Evolutionary conservation across 1,140 invertebrate genomes (phyloP), one percentile per base, ranked within the genome.

Genomic region (Diorhabda sublineata): DNA sequence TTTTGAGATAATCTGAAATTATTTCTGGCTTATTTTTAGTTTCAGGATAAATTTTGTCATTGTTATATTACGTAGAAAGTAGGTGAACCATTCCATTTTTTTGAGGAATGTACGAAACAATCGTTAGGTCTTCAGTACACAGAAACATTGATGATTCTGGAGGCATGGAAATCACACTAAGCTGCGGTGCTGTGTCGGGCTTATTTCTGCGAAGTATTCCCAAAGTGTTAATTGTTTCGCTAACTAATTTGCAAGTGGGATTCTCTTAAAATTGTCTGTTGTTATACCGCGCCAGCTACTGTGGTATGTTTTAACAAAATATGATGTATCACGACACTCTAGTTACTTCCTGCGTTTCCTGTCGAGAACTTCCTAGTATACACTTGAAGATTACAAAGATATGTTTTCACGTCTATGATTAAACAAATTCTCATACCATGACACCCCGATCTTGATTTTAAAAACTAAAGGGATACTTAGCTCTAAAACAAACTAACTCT

Each of bases 201-300:
- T 75, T 68, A 26, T 77, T 77, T 64, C 71, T 70, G 2, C 82
- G 80, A 81, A 63, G 57, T 47, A 75, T 77, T 45, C 74, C 77
- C 67, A 77, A 58, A 61, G 73, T 47, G 58, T 76, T 77, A 57
- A 76, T 56, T 61, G 26, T 26, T 26, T 1, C 26, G 26, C 26
- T 26, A 80, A 69, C 64, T 66, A 69, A 57, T 75, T 41, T 44
- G 67, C 73, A 8, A 77, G 61, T 69, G 64, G 66, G 45, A 73
- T 41, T 66, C 58, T 69, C 8, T 58, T 70, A 4, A 67, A 72
- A 45, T 64, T 70, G n/a, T 72, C 68, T 11, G 71, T 69, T 42
- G 64, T 70, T 58, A 71, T 58, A 42, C 58, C 66, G n/a, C 61
- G 5, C 57, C 71, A 56, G 42, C 59, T 68, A 42, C 60, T 64